These are phyloP conservation scores for Lycophotia porphyrea DNA, from an alignment of 2,888 invertebrate genomes.

Conservation along the genomic window DNA sequence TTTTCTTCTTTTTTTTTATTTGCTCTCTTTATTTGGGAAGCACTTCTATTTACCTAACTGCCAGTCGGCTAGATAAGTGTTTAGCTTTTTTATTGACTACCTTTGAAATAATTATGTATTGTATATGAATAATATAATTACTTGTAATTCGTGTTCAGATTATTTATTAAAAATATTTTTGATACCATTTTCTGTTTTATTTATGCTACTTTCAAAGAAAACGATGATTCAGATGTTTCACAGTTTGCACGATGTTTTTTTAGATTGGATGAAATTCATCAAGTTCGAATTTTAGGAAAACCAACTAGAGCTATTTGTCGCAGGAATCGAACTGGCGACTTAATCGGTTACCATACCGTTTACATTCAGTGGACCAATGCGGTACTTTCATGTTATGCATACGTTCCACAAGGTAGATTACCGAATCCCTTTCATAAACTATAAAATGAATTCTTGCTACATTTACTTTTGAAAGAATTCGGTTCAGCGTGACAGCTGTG, in stretches of 20 bases:
- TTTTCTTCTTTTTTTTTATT: not conserved
- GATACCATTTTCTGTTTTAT: constrained; percentile 43
- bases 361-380: not conserved
- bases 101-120: constrained; percentile 19
- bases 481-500: constrained; percentile 33
- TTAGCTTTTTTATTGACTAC: constrained; percentile 2
- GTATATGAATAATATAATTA: constrained; percentile 7
- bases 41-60: not conserved
- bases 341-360: not conserved
- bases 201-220: not conserved
- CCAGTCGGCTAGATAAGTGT: not conserved
- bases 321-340: not conserved
- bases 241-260: too few relatives aligned
- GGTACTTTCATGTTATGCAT: constrained; percentile 4
- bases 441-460: not conserved
- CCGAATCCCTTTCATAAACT: constrained; percentile 16
- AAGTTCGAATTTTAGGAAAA: not conserved
- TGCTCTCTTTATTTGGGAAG: not conserved
- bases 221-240: too few relatives aligned
- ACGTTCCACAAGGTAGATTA: constrained; percentile 2
- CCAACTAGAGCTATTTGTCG: not conserved
- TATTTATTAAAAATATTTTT: constrained; percentile 65
- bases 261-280: not conserved
- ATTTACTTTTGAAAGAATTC: not conserved
- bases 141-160: constrained; percentile 39